Percentiles rank a stretch among this genome's conserved stretches.
phyloP scores from a whole-genome alignment of 2,888 invertebrate species.

The Pyrrhia umbra region DNA sequence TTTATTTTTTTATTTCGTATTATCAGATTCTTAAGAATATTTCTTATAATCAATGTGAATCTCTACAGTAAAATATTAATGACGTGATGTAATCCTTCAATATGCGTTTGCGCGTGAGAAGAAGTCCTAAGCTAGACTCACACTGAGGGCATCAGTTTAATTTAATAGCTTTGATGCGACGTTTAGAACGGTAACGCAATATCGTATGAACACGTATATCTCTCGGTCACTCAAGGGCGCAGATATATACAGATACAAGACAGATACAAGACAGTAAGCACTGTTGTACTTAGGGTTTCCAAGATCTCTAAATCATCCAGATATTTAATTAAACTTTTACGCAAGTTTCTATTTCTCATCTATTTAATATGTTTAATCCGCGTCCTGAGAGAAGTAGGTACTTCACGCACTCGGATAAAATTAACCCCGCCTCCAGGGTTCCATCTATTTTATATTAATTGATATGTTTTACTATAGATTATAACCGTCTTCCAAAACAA shows the following conservation, averaged over 20 bases:
- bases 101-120: not conserved
- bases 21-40: not conserved
- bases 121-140: not conserved
- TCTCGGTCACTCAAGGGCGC: conserved; percentile 36
- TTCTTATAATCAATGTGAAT: not conserved
- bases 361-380: no score
- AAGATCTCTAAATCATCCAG: no score
- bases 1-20: not conserved
- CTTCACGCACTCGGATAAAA: no score
- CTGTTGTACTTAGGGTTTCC: conserved; percentile 21
- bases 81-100: not conserved
- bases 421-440: no score
- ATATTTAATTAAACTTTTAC: not conserved
- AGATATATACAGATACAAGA: conserved; percentile 51
- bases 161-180: conserved; percentile 7
- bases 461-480: not conserved
- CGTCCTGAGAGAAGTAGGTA: no score
- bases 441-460: no score
- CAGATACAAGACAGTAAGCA: conserved; percentile 24
- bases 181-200: conserved; percentile 24
- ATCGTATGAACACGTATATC: conserved; percentile 31
- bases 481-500: conserved; percentile 10
- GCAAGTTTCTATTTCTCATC: no score
- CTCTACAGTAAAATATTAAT: not conserved
- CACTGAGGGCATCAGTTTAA: not conserved